These are phyloP conservation scores for Palloptera scutellata DNA, from an alignment of 2,888 invertebrate genomes.

Conservation along the genomic window DNA sequence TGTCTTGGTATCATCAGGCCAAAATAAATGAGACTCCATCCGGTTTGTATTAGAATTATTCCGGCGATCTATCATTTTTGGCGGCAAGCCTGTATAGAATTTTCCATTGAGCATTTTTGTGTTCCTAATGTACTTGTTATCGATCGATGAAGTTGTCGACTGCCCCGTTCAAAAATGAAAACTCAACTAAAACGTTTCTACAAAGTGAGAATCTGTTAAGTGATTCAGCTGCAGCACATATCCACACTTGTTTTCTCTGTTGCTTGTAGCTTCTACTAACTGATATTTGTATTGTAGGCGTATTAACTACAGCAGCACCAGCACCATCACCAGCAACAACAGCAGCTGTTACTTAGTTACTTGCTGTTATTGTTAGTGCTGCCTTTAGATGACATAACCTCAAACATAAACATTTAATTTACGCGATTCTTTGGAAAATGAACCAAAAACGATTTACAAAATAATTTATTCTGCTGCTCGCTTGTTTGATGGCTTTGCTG, in stretches of 20 bases:
- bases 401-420: conserved; percentile 7
- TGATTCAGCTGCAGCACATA: conserved; percentile 32
- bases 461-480: neutral
- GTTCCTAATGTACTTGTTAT: conserved; percentile 41
- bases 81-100: conserved; percentile 62
- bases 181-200: conserved; percentile 29
- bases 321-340: conserved; percentile 30
- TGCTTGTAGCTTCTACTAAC: neutral
- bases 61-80: conserved; percentile 59
- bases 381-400: conserved; percentile 26
- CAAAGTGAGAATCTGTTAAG: conserved; percentile 29
- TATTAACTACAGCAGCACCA: conserved; percentile 23
- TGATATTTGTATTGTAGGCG: conserved; percentile 26
- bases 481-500: conserved; percentile 14
- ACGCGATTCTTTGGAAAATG: conserved; percentile 24
- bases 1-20: conserved; percentile 61
- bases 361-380: conserved; percentile 4
- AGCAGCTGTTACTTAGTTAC: conserved; percentile 33
- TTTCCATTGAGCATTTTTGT: conserved; percentile 65
- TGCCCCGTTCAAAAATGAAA: conserved; percentile 25
- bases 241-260: conserved; percentile 30
- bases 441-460: conserved; percentile 13
- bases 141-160: conserved; percentile 12
- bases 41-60: conserved; percentile 50
- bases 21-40: conserved; percentile 61